These are phyloP conservation scores for Asobara japonica DNA, from an alignment of 1,140 invertebrate species.

Conservation along the genomic window DNA sequence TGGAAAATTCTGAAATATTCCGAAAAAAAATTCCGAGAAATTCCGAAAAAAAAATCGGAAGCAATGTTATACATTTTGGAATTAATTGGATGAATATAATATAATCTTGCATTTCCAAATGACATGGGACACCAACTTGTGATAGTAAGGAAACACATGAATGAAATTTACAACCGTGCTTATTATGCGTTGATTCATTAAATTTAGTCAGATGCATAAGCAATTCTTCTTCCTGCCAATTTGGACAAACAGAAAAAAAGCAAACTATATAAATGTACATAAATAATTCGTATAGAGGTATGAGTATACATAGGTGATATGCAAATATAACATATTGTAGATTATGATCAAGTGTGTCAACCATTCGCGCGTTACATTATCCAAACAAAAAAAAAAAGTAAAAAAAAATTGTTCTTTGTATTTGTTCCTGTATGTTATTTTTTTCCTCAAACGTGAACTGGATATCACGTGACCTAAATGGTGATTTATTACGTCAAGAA, in stretches of 20 bases:
- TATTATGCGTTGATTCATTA: not conserved
- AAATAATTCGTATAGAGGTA: not conserved
- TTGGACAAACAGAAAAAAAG: too few species aligned
- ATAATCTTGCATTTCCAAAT: too few species aligned
- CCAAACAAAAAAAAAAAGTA: too few species aligned
- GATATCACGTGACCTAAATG: not conserved
- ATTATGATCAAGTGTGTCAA: not conserved
- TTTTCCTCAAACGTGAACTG: not conserved
- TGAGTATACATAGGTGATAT: not conserved
- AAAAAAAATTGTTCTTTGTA: not conserved
- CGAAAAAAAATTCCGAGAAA: too few species aligned
- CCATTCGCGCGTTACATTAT: not conserved
- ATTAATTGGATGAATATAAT: too few species aligned
- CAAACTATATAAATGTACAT: constrained; percentile 15
- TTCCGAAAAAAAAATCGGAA: too few species aligned
- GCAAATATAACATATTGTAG: not conserved
- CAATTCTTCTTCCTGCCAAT: constrained; percentile 10
- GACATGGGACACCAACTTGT: too few species aligned
- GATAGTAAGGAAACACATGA: too few species aligned
- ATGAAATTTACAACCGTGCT: too few species aligned
- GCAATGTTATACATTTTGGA: too few species aligned
- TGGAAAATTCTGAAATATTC: too few species aligned
- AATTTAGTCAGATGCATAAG: not conserved
- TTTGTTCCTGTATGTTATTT: not conserved
- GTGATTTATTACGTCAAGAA: not conserved